Base-by-base conservation (phyloP, 37 sponge, comb jelly and placozoan species). In the Haliclona indistincta region DNA sequence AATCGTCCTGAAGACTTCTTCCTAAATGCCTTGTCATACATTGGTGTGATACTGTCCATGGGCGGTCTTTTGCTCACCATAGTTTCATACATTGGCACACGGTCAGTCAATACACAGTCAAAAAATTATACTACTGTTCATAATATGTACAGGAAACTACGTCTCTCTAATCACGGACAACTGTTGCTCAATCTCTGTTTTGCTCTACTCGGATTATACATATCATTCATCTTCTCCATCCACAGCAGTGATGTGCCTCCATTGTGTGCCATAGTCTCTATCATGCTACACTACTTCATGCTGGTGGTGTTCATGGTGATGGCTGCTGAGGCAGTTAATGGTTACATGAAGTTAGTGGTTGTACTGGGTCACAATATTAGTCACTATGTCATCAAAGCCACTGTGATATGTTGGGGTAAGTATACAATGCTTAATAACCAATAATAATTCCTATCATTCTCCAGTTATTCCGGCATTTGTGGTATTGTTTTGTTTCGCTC, bases 281-380 rank as follows among this genome's bases (percentile, higher is more conserved):
- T 65, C 29, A 53, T 81, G 5, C 44, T 81, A 38, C 81, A 81
- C 40, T 81, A 81, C 65, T 81, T 81, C 81, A 45, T 81, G 52
- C 81, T 81, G 43, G 81, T 45, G 1, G 28, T 43, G 20, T 81
- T 81, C 61, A 25, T 37, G 32, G 25, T 30, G 26, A 81, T 71
- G 66, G 73, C 70, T 20, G 73, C 73, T 25, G 62, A 70, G 22
- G 70, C 81, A 25, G 43, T 81, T 45, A 54, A 68, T 43, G 35
- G 70, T 20, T 71, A 81, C 37, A 20, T 72, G 19, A 63, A 63
- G 25, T 63, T 81, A 51, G 81, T 81, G 0, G 33, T 43, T 25
- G 81, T 81, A 32, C 43, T 81, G 38, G 70, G 70, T 13, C 11
- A 61, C 3, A 37, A 56, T 5, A 81, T 62, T 22, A 8, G 3